Evolutionary conservation across 2,888 invertebrate species (phyloP).

Genomic region (Apamea epomidion): DNA sequence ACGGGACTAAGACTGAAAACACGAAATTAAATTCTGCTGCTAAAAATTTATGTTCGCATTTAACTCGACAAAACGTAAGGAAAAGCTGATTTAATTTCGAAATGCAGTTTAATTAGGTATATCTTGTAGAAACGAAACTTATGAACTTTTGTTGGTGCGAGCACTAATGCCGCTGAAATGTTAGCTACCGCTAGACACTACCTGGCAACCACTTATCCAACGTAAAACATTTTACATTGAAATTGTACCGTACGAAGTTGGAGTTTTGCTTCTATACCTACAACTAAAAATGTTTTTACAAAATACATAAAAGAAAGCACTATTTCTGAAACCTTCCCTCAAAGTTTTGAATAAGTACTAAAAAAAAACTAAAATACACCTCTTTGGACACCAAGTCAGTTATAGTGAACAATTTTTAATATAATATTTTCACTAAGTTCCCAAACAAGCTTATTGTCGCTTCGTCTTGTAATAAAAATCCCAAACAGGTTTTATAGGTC

Average conservation of each 20-base stretch:
- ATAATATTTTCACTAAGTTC: not conserved
- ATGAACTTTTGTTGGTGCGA: not conserved
- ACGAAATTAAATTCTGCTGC: not conserved
- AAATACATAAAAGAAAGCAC: not conserved
- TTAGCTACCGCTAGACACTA: not conserved
- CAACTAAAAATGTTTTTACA: not conserved
- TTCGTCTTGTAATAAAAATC: not conserved
- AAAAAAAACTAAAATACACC: not conserved
- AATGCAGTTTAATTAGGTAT: not conserved
- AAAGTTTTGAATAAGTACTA: not conserved
- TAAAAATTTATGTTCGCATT: not conserved
- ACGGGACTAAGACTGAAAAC: not conserved
- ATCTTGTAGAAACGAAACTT: not conserved
- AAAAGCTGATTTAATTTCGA: not conserved
- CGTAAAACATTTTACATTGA: not conserved
- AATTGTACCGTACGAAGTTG: not conserved
- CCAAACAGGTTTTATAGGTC: constrained; percentile 10
- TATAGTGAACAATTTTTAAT: not conserved
- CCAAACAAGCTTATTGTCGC: not conserved
- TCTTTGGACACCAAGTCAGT: not conserved
- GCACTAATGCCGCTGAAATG: not conserved
- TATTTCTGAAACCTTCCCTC: not conserved
- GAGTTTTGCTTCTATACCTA: not conserved
- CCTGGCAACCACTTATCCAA: not conserved
- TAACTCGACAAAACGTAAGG: not conserved